Conservation (phyloP, 2,888 invertebrate genomes). For the Lordiphosa andalusiaca region DNA sequence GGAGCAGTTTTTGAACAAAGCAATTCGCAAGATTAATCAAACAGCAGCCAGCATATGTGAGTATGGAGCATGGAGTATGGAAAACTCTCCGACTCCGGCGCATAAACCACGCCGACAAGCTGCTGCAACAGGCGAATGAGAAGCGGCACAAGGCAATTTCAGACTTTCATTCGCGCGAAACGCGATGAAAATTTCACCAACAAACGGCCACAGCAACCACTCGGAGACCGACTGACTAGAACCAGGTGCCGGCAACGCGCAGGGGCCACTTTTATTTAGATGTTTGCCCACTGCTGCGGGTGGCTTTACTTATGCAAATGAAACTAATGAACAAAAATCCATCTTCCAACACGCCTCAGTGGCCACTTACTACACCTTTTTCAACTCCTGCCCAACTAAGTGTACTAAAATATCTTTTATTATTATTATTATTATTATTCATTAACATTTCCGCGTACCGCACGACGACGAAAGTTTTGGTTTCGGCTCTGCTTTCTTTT, state of each 20-base stretch:
- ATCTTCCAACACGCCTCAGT: slow-evolving; percentile 54
- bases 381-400: neutral
- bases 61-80: slow-evolving; percentile 16
- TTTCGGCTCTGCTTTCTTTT: slow-evolving; percentile 34
- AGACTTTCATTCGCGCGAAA: slow-evolving; percentile 78
- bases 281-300: slow-evolving; percentile 8
- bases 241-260: slow-evolving; percentile 13
- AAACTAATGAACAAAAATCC: slow-evolving; percentile 69
- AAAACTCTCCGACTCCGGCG: slow-evolving; percentile 34
- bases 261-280: slow-evolving; percentile 5
- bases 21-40: slow-evolving; percentile 76
- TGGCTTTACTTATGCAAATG: slow-evolving; percentile 67
- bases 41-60: slow-evolving; percentile 37
- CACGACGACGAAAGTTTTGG: slow-evolving; percentile 66
- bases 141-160: slow-evolving; percentile 76
- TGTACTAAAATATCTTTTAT: slow-evolving; percentile 27
- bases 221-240: slow-evolving; percentile 1
- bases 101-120: slow-evolving; percentile 59
- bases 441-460: slow-evolving; percentile 69
- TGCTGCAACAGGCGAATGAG: slow-evolving; percentile 57
- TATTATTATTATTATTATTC: slow-evolving; percentile 67
- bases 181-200: slow-evolving; percentile 75
- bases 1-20: slow-evolving; percentile 77
- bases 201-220: slow-evolving; percentile 11
- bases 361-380: slow-evolving; percentile 19